Base-by-base conservation (phyloP, 2,113 vertebrate species). In the Lophura nycthemera region DNA sequence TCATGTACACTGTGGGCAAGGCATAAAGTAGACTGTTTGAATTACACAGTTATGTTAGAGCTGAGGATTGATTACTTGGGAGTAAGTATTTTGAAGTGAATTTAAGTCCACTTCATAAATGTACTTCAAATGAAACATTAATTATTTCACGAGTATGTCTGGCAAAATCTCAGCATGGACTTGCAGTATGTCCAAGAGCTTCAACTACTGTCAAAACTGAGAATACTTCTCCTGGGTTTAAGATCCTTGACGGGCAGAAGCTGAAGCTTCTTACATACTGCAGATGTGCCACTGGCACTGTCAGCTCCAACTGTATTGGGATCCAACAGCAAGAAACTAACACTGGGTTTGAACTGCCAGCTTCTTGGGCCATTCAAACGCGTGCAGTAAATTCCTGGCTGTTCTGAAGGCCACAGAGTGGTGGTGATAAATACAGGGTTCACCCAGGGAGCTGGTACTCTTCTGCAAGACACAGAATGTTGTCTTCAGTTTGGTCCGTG, bases 331-430 rank as follows among this genome's bases (percentile, higher is more conserved):
- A 88, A 83, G 50, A 77, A 81, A 84, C 20, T 8, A 63, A 38
- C 45, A 36, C 22, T 0, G 5, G 17, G 19, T 54, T 70, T 15
- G 11, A 80, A 85, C 19, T 61, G 52, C 13, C 71, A 54, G 27
- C 14, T 87, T 85, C 45, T 27, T 50, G 43, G 57, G 36, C 63
- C 59, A 64, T n/a, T 13, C 32, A 65, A 32, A 52, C 40, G 21
- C 1, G 2, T 10, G 11, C 0, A 3, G 15, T 21, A 29, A 1
- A 2, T 65, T 24, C 59, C n/a, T 48, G 54, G 34, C 14, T 17
- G 32, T 85, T 67, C 84, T 61, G 70, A 69, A 32, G 45, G 45
- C 45, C 34, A 36, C 11, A 8, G 34, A 61, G 47, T 11, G 16
- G 10, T 61, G 75, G 14, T 70, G 88, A 81, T 20, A 82, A 89